phyloP scores from a whole-genome alignment of 2,113 vertebrate genomes.

The Peucedramus taeniatus region DNA sequence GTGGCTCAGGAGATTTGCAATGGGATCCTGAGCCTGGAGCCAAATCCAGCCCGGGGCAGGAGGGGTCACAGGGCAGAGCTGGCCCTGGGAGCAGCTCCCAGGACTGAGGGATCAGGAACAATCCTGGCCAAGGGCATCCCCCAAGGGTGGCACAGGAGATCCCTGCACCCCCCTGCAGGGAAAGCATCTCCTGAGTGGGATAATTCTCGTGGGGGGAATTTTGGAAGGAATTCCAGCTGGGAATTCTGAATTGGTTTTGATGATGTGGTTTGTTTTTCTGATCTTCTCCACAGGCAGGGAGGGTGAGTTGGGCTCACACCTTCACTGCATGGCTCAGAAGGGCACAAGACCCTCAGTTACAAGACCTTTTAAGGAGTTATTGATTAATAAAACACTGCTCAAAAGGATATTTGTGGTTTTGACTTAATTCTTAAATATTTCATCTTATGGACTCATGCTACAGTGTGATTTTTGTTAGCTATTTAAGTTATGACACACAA shows the following conservation, averaged over 20 bases:
- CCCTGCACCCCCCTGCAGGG: not conserved
- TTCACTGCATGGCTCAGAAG: too few species aligned
- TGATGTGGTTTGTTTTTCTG: too few species aligned
- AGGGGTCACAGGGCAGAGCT: not conserved
- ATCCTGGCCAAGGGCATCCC: fast-evolving
- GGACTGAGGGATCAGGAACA: not conserved
- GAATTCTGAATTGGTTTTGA: too few species aligned
- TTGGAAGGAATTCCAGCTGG: too few species aligned
- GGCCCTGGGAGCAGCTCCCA: not conserved
- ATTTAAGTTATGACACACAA: not conserved
- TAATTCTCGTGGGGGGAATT: too few species aligned
- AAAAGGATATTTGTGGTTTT: not conserved
- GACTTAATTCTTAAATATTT: too few species aligned
- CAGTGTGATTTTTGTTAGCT: not conserved
- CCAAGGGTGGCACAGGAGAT: not conserved
- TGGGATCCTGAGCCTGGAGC: not conserved
- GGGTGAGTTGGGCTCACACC: too few species aligned
- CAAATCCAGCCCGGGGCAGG: not conserved
- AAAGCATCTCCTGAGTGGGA: not conserved
- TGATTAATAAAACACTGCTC: too few species aligned
- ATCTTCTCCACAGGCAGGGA: too few species aligned
- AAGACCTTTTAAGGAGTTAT: too few species aligned
- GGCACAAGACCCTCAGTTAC: too few species aligned
- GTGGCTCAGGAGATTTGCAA: conserved; percentile 20
- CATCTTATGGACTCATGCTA: not conserved